Percentiles rank a stretch among this genome's conserved stretches.
phyloP scores from a whole-genome alignment of 2,888 invertebrate species.

The Orchesellides sinensis region DNA sequence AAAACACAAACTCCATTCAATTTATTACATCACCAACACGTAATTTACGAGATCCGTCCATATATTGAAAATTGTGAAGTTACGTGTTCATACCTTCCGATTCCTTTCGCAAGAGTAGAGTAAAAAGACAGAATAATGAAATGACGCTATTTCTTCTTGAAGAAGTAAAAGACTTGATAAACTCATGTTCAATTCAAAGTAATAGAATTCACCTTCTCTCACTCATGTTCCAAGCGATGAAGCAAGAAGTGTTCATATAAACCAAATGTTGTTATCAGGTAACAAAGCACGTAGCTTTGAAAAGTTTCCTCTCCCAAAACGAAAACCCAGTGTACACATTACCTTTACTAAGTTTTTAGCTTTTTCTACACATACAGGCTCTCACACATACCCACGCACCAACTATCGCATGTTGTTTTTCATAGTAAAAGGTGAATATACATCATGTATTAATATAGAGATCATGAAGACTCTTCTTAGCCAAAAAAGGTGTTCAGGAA shows the following conservation, averaged over 20 bases:
- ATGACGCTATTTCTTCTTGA: constrained; percentile 29
- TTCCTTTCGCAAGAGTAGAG: background rate
- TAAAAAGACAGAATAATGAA: constrained; percentile 4
- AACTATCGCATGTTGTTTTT: background rate
- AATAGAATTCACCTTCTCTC: constrained; percentile 43
- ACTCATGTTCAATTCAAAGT: background rate
- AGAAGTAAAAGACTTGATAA: constrained; percentile 10
- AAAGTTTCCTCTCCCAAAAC: constrained; percentile 18
- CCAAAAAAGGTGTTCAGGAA: constrained; percentile 51
- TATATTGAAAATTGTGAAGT: too few relatives aligned
- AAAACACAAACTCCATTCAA: too few relatives aligned
- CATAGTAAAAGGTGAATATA: constrained; percentile 6
- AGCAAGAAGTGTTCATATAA: constrained; percentile 55
- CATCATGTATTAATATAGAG: constrained; percentile 17
- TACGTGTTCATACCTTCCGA: too few relatives aligned
- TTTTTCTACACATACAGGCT: too few relatives aligned
- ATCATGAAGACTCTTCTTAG: background rate
- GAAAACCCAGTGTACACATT: constrained; percentile 24
- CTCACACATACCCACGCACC: constrained; percentile 1
- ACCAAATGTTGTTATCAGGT: constrained; percentile 56
- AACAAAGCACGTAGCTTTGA: constrained; percentile 54
- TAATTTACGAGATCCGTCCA: too few relatives aligned
- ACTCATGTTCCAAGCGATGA: constrained; percentile 54
- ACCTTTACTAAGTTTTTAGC: constrained; percentile 5
- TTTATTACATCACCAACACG: too few relatives aligned